These are phyloP conservation scores for Drosophila peninsularis DNA, from an alignment of 2,888 invertebrate genomes.

Conservation along the genomic window DNA sequence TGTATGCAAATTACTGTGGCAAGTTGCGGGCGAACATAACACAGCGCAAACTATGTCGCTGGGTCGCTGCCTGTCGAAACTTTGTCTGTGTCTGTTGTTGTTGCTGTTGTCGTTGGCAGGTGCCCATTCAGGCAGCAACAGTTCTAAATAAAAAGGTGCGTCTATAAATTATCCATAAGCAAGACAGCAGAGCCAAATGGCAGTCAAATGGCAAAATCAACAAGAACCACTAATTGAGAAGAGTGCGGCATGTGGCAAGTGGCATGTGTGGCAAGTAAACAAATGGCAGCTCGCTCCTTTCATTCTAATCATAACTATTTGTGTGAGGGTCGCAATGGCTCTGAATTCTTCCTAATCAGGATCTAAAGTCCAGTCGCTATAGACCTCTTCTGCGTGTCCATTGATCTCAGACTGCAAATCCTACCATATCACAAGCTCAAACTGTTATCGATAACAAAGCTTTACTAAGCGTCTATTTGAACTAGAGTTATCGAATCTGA, in stretches of 20 bases:
- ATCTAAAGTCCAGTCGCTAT: not conserved
- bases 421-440: too few species aligned
- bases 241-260: slow-evolving; percentile 13
- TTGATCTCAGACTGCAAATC: not conserved
- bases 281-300: slow-evolving; percentile 33
- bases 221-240: slow-evolving; percentile 34
- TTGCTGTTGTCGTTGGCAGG: slow-evolving; percentile 26
- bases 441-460: not conserved
- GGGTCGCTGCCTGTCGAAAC: slow-evolving; percentile 64
- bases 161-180: slow-evolving; percentile 66
- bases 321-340: not conserved
- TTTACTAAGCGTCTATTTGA: not conserved
- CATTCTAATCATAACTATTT: slow-evolving; percentile 32
- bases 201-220: slow-evolving; percentile 57
- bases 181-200: slow-evolving; percentile 37
- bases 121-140: slow-evolving; percentile 39
- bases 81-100: slow-evolving; percentile 1
- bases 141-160: slow-evolving; percentile 61
- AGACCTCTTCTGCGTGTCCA: not conserved
- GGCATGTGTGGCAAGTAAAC: slow-evolving; percentile 55
- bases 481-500: not conserved
- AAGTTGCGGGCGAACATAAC: slow-evolving; percentile 57
- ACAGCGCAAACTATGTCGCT: slow-evolving; percentile 70
- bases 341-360: too few species aligned
- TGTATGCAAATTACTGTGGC: slow-evolving; percentile 72